Conservation (phyloP, 1,140 invertebrate genomes). For the Lepidostoma basale region DNA sequence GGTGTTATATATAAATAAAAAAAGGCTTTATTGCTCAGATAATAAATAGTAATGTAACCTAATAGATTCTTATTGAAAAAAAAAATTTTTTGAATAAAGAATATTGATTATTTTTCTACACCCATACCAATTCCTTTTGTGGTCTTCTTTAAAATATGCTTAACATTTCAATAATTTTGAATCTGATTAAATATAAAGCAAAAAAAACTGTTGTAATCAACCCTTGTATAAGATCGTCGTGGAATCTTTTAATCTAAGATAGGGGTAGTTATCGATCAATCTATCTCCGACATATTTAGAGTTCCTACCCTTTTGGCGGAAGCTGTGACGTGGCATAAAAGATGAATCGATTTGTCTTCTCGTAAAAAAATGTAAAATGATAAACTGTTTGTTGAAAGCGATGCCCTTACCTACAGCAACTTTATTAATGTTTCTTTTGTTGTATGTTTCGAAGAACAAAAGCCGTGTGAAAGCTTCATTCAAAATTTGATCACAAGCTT, state of each 20-base stretch:
- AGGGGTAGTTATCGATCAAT: conserved; percentile 41
- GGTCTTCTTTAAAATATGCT: too few relatives aligned
- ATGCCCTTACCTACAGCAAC: conserved; percentile 40
- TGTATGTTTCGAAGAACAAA: background rate
- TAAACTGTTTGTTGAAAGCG: conserved; percentile 42
- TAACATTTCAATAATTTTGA: conserved; percentile 10
- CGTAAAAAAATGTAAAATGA: conserved; percentile 34
- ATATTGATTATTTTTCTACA: background rate
- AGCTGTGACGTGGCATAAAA: conserved; percentile 44
- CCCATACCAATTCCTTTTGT: too few relatives aligned
- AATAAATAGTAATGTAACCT: too few relatives aligned
- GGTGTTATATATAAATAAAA: too few relatives aligned
- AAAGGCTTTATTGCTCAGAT: too few relatives aligned
- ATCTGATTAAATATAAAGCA: background rate
- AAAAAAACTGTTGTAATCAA: conserved; percentile 8
- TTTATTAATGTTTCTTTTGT: conserved; percentile 36
- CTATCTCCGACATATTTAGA: conserved; percentile 26
- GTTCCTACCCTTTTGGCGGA: conserved; percentile 41
- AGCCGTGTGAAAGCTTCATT: background rate
- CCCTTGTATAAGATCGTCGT: background rate
- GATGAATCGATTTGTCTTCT: conserved; percentile 44
- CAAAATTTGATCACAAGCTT: background rate
- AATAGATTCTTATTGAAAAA: background rate
- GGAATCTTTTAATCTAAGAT: conserved; percentile 30
- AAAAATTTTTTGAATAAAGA: background rate